Evolutionary conservation across 2,797 vertebrate genomes (phyloP), one percentile per base, ranked within the genome.

Genomic region (Mus spretus): DNA sequence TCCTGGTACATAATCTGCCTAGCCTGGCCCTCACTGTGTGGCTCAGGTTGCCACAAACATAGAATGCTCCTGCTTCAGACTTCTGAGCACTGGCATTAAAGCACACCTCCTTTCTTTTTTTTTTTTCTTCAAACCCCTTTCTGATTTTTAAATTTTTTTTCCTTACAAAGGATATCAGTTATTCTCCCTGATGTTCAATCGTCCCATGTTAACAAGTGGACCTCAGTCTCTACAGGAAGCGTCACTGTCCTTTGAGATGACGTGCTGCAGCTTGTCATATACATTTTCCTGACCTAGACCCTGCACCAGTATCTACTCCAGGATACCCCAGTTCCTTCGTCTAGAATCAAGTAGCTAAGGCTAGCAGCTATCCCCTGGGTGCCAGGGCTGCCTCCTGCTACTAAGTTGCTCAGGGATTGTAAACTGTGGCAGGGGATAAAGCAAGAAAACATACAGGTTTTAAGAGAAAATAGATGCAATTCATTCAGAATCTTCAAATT

Each of bases 391-490:
- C 47, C 89, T 53, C 4, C n/a, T 34, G 28, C 22, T 40, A 26
- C 34, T 6, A 37, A 61, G 75, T 0, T 87, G 44, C 31, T 89
- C 13, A 55, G 0, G 55, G 26, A 59, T 77, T 90, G 65, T 80
- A 80, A 55, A 65, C 22, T 65, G 12, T 75, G 63, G 55, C 10
- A 84, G 31, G 44, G 87, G 31, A 74, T 20, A 55, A 59, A 31
- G 31, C 22, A 19, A 74, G 75, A 89, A 75, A 17, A 50, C 90
- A 89, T n/a, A 9, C 22, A 10, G 34, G 14, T 78, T 80, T 47
- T 37, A 95, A 97, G 65, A n/a, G 77, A 90, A 90, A 94, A 89
- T 1, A 78, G 2, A 80, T n/a, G 24, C 26, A 87, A n/a, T 59
- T 92, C 17, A 61, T 85, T 31, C 15, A 78, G 34, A 85, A 12